phyloP scores from a whole-genome alignment of 2,888 invertebrate species.

The Eupithecia subumbrata region DNA sequence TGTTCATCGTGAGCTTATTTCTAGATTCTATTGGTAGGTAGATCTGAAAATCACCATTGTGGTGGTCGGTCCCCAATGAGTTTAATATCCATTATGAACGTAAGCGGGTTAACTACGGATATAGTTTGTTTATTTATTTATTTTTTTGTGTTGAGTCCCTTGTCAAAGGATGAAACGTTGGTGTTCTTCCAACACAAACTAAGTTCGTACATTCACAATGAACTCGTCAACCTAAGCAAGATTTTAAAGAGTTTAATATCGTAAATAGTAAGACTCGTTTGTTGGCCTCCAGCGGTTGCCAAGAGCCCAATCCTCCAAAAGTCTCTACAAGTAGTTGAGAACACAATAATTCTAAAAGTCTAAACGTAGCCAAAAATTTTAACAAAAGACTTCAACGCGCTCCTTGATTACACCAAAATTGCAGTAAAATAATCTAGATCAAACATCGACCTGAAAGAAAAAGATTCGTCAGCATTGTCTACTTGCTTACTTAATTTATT shows the following conservation, averaged over 20 bases:
- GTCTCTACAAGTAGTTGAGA: not conserved
- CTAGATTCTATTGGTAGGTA: not conserved
- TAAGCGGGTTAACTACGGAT: no score
- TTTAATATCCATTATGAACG: not conserved
- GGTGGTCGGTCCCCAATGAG: not conserved
- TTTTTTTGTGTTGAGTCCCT: no score
- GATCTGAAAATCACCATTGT: no score
- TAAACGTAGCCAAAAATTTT: not conserved
- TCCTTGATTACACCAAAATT: slow-evolving; percentile 11
- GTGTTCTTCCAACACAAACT: no score
- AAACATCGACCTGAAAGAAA: not conserved
- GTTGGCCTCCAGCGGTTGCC: not conserved
- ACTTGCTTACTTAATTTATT: not conserved
- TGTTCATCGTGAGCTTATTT: not conserved
- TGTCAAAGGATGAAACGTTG: no score
- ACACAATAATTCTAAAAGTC: not conserved
- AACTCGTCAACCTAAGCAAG: no score
- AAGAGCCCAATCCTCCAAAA: not conserved
- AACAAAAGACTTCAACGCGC: slow-evolving; percentile 64
- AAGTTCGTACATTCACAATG: no score
- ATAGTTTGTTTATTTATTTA: no score
- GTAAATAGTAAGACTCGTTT: not conserved
- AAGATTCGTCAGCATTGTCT: not conserved
- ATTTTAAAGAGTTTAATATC: not conserved
- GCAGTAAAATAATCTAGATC: not conserved